A percentile compares a stretch with the other conserved stretches of the same genome.
Evolutionary conservation across 2,797 vertebrate genomes (phyloP).

Genomic region (Sebastiscus albofasciatus): DNA sequence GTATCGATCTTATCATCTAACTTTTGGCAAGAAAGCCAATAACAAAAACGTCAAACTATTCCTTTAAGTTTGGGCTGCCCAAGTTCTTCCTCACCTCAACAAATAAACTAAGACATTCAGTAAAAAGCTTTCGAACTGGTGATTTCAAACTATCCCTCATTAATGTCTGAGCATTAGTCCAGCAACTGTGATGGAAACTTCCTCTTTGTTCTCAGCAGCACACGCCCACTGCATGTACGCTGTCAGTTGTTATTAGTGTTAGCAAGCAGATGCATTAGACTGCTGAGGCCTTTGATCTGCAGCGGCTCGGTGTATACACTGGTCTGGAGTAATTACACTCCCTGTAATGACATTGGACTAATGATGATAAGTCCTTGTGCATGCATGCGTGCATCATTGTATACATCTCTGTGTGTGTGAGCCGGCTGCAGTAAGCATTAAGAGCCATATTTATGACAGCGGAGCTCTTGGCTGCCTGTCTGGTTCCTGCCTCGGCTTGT

Average conservation of each 20-base stretch:
- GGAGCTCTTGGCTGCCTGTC: conserved; percentile 4
- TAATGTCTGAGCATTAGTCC: no score
- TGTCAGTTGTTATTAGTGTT: conserved; percentile 65
- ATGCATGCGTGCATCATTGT: conserved; percentile 2
- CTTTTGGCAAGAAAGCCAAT: no score
- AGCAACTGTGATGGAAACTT: conserved; percentile 10
- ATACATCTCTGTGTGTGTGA: conserved; percentile 5
- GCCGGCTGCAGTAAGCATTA: conserved; percentile 4
- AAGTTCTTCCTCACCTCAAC: no score
- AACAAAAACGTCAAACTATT: no score
- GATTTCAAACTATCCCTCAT: no score
- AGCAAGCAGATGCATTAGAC: conserved; percentile 63
- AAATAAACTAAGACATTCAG: no score
- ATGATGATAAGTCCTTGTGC: conserved; percentile 22
- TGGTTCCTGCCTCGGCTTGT: conserved; percentile 23
- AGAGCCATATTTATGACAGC: conserved; percentile 7
- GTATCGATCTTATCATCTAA: no score
- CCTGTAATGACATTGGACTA: conserved; percentile 50
- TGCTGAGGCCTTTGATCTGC: conserved; percentile 64
- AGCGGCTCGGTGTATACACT: neutral
- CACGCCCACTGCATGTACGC: conserved; percentile 27
- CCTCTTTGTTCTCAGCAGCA: conserved; percentile 45
- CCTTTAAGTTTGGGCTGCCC: no score
- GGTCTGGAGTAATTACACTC: conserved; percentile 47
- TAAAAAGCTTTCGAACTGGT: no score